phyloP scores from a whole-genome alignment of 2,113 vertebrate species.

The Nesogale talazaci region DNA sequence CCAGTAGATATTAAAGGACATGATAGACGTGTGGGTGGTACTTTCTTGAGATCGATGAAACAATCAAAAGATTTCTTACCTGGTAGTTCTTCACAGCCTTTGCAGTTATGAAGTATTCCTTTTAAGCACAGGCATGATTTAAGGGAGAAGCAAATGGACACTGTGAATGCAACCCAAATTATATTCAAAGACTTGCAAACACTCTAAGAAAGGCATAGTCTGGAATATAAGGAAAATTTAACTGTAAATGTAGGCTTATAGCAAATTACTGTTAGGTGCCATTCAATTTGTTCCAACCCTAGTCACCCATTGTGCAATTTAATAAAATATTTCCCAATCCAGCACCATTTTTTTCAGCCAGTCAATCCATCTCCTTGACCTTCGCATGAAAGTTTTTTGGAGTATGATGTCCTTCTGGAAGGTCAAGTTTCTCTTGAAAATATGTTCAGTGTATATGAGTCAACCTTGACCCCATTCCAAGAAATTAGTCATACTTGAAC shows the following conservation, averaged over 20 bases:
- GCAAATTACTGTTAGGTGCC: no score
- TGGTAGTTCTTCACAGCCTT: not conserved
- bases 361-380: no score
- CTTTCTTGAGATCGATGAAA: not conserved
- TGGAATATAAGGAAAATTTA: not conserved
- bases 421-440: no score
- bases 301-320: no score
- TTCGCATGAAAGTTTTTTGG: no score
- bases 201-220: not conserved
- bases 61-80: not conserved
- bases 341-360: no score
- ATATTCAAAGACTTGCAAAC: not conserved
- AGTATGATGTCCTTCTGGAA: no score
- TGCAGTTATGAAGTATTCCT: not conserved
- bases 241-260: not conserved
- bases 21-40: not conserved
- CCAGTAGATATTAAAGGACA: not conserved
- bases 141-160: not conserved
- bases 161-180: not conserved
- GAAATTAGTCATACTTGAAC: no score
- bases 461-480: no score
- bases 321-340: no score
- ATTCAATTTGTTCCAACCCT: no score
- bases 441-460: no score
- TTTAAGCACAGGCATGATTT: not conserved